Conservation (phyloP, 2,113 vertebrate genomes). For the Leucopsar rothschildi region DNA sequence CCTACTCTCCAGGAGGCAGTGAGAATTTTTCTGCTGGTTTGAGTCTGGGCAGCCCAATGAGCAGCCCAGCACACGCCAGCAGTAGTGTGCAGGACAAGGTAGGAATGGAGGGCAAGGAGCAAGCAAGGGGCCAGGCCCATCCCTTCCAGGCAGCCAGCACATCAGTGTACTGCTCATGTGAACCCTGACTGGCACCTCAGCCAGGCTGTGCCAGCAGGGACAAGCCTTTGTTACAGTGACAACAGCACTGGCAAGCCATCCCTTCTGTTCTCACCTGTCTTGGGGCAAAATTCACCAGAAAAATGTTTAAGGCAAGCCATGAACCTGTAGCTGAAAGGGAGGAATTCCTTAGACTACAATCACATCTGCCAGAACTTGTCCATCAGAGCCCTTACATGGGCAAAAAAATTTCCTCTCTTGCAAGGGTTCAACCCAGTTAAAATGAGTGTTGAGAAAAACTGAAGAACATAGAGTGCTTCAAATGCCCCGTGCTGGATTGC, state of each 20-base stretch:
- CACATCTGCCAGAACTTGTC: background rate
- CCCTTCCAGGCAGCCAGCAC: background rate
- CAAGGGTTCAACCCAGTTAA: background rate
- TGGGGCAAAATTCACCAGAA: background rate
- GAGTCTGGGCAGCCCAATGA: background rate
- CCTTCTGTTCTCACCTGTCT: background rate
- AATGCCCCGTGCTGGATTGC: background rate
- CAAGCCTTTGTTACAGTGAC: background rate
- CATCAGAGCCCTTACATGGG: background rate
- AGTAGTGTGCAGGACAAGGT: background rate
- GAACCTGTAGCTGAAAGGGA: background rate
- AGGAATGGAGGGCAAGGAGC: background rate
- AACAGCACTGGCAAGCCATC: background rate
- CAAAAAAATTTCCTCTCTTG: background rate
- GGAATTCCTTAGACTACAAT: background rate
- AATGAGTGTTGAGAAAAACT: background rate
- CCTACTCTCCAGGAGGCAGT: background rate
- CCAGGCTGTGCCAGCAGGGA: background rate
- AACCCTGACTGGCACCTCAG: background rate
- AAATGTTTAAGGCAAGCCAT: background rate
- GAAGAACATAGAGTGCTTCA: background rate
- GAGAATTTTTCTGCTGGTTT: background rate
- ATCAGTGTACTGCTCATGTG: background rate
- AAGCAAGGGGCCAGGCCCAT: background rate
- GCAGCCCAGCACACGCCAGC: rapidly evolving